phyloP scores from a whole-genome alignment of 2,113 vertebrate species.

The Anas platyrhynchos region DNA sequence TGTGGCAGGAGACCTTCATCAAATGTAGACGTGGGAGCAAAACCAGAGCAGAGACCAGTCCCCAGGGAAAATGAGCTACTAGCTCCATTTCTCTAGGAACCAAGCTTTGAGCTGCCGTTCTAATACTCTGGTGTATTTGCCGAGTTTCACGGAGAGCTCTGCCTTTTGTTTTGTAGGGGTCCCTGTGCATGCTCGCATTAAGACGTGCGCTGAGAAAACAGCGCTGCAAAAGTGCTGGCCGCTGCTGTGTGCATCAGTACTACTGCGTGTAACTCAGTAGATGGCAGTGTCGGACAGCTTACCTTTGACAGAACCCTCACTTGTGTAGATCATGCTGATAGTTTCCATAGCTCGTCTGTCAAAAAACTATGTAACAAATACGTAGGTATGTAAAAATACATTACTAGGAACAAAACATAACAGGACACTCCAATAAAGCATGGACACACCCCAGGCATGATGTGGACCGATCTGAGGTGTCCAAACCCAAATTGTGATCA shows the following conservation, averaged over 20 bases:
- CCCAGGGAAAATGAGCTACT: background rate
- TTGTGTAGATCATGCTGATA: background rate
- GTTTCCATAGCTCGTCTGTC: background rate
- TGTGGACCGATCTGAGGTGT: background rate
- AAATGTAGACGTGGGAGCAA: background rate
- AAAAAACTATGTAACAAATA: accelerated
- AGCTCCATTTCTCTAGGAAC: background rate
- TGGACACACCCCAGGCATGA: accelerated
- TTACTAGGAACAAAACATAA: background rate
- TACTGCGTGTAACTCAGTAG: background rate
- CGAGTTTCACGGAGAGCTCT: background rate
- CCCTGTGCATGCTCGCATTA: accelerated
- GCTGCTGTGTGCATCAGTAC: too few species aligned
- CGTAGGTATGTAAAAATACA: accelerated
- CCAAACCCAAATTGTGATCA: accelerated
- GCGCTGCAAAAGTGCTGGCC: background rate
- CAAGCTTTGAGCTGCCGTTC: background rate
- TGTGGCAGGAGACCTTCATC: background rate
- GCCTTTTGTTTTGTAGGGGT: background rate
- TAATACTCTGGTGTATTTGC: accelerated
- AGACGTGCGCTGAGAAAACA: accelerated
- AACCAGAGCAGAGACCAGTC: background rate
- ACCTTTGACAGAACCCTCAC: background rate
- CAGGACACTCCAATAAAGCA: too few species aligned
- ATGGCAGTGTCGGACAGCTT: background rate